Evolutionary conservation across 2,797 vertebrate genomes (phyloP), one percentile per base, ranked within the genome.

Genomic region (Todus mexicanus): DNA sequence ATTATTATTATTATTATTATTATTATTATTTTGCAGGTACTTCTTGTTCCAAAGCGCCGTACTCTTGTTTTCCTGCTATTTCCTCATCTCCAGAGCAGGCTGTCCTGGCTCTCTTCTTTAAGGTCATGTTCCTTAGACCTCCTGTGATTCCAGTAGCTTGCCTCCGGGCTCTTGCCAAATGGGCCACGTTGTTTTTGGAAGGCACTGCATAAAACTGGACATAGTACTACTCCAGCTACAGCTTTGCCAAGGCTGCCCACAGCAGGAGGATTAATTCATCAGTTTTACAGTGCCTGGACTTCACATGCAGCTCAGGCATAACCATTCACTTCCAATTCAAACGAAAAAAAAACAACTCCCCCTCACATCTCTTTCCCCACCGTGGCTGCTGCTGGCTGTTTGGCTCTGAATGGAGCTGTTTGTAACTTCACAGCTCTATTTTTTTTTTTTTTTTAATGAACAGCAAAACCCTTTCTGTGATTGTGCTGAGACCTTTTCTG

Each of bases 201-300:
- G 80, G 71, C 88, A 3, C 35, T 72, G 35, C 80, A 48, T 70
- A 35, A 59, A 66, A 79, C 74, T 87, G 80, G 86, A 82, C 74
- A 25, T 29, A 27, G 63, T 72, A 86, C n/a, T 90, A 73, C 71
- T 84, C 60, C 51, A 70, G 71, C 54, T 40, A 70, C 29, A 27
- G 51, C 71, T 33, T 84, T 91, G 94, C 94, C 88, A 94, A 88
- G 60, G 86, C 73, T 90, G 66, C 88, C 94, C 40, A 25, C 92
- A 87, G 90, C 88, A 86, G 83, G 80, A 90, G 75, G 47, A 92
- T 92, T 90, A 92, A 94, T 91, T 94, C 76, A 54, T 92, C 72
- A 66, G 54, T 40, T 50, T 61, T 31, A 53, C 1, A 0, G 69
- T 86, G 85, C 76, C 90, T 90, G 73, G 45, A 76, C 79, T 78